Conservation (phyloP, 2,888 invertebrate species). For the Drosophila mulleri region DNA sequence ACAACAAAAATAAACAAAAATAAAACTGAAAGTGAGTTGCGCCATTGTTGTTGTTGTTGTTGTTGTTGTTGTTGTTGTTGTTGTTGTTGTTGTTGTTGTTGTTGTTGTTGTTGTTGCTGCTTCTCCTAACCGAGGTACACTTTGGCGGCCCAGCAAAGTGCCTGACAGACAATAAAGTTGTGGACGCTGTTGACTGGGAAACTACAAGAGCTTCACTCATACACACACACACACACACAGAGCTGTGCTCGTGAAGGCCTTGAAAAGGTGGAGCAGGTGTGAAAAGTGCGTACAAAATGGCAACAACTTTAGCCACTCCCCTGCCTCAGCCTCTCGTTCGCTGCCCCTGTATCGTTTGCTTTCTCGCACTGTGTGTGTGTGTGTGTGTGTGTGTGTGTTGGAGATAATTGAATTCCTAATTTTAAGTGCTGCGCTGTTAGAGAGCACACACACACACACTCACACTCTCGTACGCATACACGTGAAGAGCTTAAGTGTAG, state of each 20-base stretch:
- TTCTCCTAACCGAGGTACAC: conserved; percentile 16
- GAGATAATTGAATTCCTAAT: conserved; percentile 78
- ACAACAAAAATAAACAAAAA: background rate
- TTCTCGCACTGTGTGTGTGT: conserved; percentile 24
- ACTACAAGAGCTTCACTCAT: conserved; percentile 21
- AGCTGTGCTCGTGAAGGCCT: conserved; percentile 47
- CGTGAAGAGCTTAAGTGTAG: conserved; percentile 34
- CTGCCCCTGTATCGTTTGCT: background rate
- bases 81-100: background rate
- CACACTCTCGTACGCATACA: background rate
- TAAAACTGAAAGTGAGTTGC: conserved; percentile 1
- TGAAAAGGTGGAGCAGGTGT: conserved; percentile 69
- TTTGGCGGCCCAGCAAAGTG: conserved; percentile 15
- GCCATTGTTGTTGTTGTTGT: conserved; percentile 1
- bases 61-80: too few species aligned
- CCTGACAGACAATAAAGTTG: conserved; percentile 58
- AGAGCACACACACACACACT: conserved; percentile 29
- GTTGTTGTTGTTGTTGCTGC: background rate
- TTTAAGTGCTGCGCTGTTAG: conserved; percentile 74
- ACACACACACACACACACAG: background rate
- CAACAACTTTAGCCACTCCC: conserved; percentile 21
- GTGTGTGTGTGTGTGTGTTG: conserved; percentile 33
- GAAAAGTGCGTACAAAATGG: conserved; percentile 75
- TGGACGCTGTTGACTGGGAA: conserved; percentile 21
- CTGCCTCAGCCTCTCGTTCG: background rate